These are phyloP conservation scores for Natator depressus DNA, from an alignment of 2,113 vertebrate genomes.

Conservation along the genomic window DNA sequence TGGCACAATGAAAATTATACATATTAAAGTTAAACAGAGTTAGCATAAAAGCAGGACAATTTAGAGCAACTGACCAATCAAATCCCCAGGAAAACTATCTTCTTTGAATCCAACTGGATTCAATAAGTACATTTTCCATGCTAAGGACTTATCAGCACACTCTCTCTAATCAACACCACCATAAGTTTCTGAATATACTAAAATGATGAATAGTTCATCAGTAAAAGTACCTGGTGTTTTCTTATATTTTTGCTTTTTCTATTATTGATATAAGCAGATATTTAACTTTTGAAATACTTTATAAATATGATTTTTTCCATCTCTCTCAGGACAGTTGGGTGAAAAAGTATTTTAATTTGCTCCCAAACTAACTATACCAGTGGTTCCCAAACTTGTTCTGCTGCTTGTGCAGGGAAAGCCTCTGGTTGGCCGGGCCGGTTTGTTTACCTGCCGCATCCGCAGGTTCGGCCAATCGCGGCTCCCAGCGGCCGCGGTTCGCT, in stretches of 20 bases:
- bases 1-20: slow-evolving; percentile 8
- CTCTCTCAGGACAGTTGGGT: not conserved
- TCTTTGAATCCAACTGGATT: not conserved
- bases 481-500: no score
- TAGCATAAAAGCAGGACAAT: not conserved
- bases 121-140: not conserved
- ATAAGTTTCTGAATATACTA: not conserved
- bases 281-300: not conserved
- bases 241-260: not conserved
- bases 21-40: slow-evolving; percentile 4
- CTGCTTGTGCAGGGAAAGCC: no score
- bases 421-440: no score
- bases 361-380: not conserved
- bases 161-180: not conserved
- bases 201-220: not conserved
- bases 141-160: not conserved
- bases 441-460: no score
- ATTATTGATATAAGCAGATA: not conserved
- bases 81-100: not conserved
- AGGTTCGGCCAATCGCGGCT: no score
- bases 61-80: slow-evolving; percentile 9
- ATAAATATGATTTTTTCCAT: not conserved
- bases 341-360: not conserved
- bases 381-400: no score
- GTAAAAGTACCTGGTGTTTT: not conserved